A percentile compares a stretch with the other conserved stretches of the same genome.
These are phyloP conservation scores for Orcinus orca DNA, from an alignment of 2,113 vertebrate species.

Conservation along the genomic window DNA sequence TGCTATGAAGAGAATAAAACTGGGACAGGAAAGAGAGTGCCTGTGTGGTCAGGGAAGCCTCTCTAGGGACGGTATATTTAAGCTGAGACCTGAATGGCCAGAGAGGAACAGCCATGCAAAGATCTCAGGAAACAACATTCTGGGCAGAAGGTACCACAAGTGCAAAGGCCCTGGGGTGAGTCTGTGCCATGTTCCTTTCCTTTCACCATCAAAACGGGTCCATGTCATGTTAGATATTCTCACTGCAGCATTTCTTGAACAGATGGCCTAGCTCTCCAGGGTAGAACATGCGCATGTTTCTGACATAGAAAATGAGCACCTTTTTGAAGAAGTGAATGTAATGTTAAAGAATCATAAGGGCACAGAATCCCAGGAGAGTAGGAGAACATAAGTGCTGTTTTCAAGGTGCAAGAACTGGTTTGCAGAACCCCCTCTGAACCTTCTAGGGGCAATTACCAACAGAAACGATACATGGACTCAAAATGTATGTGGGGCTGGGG, in stretches of 20 bases:
- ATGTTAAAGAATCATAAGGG: not conserved
- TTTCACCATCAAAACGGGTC: not conserved
- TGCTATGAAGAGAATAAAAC: not conserved
- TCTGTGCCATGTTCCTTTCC: not conserved
- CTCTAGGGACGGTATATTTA: not conserved
- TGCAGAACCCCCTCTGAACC: not conserved
- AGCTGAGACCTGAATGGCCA: not conserved
- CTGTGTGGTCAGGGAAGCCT: not conserved
- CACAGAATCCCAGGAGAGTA: not conserved
- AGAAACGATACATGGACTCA: not conserved
- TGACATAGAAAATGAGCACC: not conserved
- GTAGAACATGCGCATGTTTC: not conserved
- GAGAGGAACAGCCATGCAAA: not conserved
- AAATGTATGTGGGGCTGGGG: not conserved
- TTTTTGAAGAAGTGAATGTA: not conserved
- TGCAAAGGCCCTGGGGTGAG: not conserved
- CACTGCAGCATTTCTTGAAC: not conserved
- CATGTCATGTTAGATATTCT: not conserved
- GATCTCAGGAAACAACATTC: not conserved
- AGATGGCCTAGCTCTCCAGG: not conserved
- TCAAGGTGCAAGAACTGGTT: not conserved
- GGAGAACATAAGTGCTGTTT: not conserved
- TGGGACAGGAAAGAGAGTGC: not conserved
- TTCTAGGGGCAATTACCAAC: not conserved
- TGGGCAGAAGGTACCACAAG: not conserved